Conservation (phyloP, 2,888 invertebrate genomes). For the Minunthozetes semirufus region DNA sequence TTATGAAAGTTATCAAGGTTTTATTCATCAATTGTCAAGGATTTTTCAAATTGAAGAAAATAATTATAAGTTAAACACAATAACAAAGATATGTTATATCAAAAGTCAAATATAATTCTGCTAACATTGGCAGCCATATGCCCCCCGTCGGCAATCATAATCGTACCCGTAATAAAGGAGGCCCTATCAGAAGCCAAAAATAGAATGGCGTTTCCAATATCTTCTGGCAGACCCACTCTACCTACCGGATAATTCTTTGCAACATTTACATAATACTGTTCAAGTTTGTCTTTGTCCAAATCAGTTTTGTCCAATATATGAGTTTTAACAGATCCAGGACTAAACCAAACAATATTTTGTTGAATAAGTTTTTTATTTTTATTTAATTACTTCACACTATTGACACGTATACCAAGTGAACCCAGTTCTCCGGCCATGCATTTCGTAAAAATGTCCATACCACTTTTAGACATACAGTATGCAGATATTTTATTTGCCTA, state of each 20-base stretch:
- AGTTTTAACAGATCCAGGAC: not conserved
- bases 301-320: not conserved
- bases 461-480: not conserved
- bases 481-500: not conserved
- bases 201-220: not conserved
- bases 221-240: too few species aligned
- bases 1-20: too few species aligned
- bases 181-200: not conserved
- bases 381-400: not conserved
- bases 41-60: too few species aligned
- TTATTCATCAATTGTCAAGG: too few species aligned
- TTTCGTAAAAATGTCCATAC: not conserved
- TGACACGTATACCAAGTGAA: not conserved
- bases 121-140: not conserved
- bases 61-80: too few species aligned
- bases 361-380: not conserved
- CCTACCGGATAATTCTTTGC: not conserved
- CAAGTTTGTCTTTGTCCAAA: too few species aligned
- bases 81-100: too few species aligned
- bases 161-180: not conserved
- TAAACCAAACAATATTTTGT: not conserved
- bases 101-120: too few species aligned
- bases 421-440: not conserved
- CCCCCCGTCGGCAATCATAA: not conserved
- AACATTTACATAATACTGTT: too few species aligned